Conservation (phyloP, 1,140 invertebrate genomes). For the Drosophila eugracilis region DNA sequence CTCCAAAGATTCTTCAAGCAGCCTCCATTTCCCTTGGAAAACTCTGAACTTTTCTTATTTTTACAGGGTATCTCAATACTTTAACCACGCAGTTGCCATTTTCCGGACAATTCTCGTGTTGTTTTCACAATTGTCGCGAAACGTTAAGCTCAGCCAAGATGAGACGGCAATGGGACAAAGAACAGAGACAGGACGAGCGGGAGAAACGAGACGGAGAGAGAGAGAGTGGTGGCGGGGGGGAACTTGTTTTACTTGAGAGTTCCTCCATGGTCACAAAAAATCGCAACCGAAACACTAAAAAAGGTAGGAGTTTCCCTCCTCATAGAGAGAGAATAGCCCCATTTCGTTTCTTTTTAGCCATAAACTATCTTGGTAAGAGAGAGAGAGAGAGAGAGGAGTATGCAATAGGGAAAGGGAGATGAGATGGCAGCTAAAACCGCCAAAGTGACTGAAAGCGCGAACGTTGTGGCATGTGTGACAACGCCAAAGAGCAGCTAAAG, state of each 20-base stretch:
- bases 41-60: not conserved
- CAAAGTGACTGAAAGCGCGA: constrained; percentile 76
- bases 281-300: constrained; percentile 24
- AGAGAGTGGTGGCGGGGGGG: constrained; percentile 2
- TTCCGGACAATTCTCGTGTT: not conserved
- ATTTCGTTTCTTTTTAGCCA: not conserved
- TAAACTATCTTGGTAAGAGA: constrained; percentile 15
- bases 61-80: constrained; percentile 1
- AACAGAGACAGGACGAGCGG: not conserved
- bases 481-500: constrained; percentile 69
- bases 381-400: not conserved
- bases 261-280: constrained; percentile 23
- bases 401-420: constrained; percentile 15
- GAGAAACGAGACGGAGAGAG: constrained; percentile 2
- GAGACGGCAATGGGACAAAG: not conserved
- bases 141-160: constrained; percentile 11
- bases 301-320: constrained; percentile 14
- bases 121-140: constrained; percentile 38
- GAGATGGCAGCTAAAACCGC: constrained; percentile 70
- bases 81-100: not conserved
- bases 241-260: constrained; percentile 45
- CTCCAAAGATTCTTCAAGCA: no score
- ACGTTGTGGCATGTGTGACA: constrained; percentile 54
- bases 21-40: no score
- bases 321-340: not conserved